Percentiles rank a stretch among this genome's conserved stretches.
These are phyloP conservation scores for Hypomecis atomaria DNA, from an alignment of 2,888 invertebrate species.

Conservation along the genomic window DNA sequence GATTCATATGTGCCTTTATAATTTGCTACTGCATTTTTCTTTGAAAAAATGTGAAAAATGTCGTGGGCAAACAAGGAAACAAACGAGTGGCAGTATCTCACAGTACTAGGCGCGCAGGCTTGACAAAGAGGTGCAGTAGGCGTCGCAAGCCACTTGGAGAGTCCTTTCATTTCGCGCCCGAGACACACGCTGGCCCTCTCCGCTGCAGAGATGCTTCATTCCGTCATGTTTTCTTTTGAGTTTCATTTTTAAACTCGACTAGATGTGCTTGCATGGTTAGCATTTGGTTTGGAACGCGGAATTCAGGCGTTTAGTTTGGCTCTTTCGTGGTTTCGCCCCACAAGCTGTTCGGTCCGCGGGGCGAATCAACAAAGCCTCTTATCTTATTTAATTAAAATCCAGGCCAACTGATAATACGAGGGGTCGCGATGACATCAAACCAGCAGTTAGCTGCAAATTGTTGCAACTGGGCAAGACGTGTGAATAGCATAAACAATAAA, in stretches of 20 bases:
- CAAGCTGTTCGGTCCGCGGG: too few relatives aligned
- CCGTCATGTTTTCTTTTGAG: slow-evolving; percentile 12
- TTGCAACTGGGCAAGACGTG: too few relatives aligned
- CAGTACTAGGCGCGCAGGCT: slow-evolving; percentile 61
- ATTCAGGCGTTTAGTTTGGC: too few relatives aligned
- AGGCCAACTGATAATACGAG: too few relatives aligned
- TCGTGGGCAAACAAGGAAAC: slow-evolving; percentile 55
- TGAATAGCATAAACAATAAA: too few relatives aligned
- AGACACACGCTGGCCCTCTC: slow-evolving; percentile 39
- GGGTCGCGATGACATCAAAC: too few relatives aligned
- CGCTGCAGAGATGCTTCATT: slow-evolving; percentile 15
- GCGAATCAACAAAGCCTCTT: too few relatives aligned
- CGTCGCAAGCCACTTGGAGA: slow-evolving; percentile 56
- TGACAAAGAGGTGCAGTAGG: slow-evolving; percentile 65
- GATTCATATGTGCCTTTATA: neutral
- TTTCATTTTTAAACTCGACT: neutral
- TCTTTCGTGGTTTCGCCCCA: too few relatives aligned
- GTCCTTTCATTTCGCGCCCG: slow-evolving; percentile 63
- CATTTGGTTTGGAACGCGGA: too few relatives aligned
- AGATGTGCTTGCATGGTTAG: too few relatives aligned
- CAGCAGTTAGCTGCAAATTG: too few relatives aligned
- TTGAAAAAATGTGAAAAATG: slow-evolving; percentile 27
- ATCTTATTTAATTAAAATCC: too few relatives aligned
- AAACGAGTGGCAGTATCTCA: slow-evolving; percentile 46
- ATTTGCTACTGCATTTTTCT: neutral